Conservation (phyloP, 2,113 vertebrate species). For the Stigmatopora nigra region DNA sequence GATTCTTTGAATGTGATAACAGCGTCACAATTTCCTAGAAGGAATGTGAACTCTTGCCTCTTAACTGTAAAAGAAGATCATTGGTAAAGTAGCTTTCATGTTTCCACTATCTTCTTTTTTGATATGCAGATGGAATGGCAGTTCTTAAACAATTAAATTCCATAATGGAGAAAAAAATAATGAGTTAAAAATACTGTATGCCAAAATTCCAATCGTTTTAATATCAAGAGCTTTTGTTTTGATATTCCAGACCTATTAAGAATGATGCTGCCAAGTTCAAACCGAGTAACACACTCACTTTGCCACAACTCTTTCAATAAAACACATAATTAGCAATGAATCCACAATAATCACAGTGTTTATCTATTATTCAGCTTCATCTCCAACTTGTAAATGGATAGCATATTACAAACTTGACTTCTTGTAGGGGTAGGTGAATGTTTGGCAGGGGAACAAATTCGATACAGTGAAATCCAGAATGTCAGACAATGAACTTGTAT, state of each 20-base stretch:
- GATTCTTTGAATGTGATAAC: slow-evolving; percentile 16
- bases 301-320: not conserved
- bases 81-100: not conserved
- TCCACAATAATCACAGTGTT: not conserved
- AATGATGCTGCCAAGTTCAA: not conserved
- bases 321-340: not conserved
- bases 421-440: no score
- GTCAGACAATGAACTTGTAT: not conserved
- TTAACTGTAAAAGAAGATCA: not conserved
- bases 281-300: not conserved
- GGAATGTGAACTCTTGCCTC: slow-evolving; percentile 9
- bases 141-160: not conserved
- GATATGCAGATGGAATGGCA: not conserved
- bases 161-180: not conserved
- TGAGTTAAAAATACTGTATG: not conserved
- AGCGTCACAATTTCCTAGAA: slow-evolving; percentile 24
- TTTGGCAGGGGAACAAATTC: not conserved
- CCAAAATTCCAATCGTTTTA: not conserved
- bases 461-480: not conserved
- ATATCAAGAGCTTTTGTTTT: not conserved
- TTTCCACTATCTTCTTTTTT: not conserved
- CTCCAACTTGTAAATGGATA: no score
- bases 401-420: no score
- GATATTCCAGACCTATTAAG: not conserved
- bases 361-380: no score